A percentile compares a stretch with the other conserved stretches of the same genome.
phyloP scores from a whole-genome alignment of 2,888 invertebrate genomes.

The Tenodera sinensis region DNA sequence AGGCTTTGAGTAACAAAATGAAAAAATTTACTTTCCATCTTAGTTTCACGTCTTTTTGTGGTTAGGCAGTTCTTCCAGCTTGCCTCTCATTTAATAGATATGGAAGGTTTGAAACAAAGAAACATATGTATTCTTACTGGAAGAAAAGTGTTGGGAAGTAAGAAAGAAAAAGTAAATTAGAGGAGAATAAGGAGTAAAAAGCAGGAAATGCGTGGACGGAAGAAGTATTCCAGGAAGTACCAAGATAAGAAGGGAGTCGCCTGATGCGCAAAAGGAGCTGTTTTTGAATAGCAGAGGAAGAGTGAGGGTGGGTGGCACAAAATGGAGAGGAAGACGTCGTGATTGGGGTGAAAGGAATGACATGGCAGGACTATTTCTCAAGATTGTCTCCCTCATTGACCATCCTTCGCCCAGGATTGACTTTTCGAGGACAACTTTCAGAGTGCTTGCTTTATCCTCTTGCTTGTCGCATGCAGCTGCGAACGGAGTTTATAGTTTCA shows the following conservation, averaged over 20 bases:
- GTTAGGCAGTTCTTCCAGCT: too few relatives aligned
- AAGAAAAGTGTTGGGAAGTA: neutral
- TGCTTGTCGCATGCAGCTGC: too few relatives aligned
- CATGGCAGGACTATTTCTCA: conserved; percentile 2
- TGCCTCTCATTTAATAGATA: too few relatives aligned
- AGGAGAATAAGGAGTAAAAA: neutral
- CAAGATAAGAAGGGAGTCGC: neutral
- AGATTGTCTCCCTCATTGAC: neutral
- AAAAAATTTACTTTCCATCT: too few relatives aligned
- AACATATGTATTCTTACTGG: neutral
- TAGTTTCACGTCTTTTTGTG: too few relatives aligned
- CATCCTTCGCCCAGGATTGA: neutral
- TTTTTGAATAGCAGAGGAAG: neutral
- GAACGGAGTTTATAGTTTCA: too few relatives aligned
- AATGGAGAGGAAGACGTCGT: neutral
- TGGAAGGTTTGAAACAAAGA: neutral
- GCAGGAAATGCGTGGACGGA: neutral
- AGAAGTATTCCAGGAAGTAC: neutral
- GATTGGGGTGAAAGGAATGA: neutral
- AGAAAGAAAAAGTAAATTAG: too few relatives aligned
- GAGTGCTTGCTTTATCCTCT: neutral
- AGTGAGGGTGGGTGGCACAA: neutral
- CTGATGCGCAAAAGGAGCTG: neutral
- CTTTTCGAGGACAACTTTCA: neutral
- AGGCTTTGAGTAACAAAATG: too few relatives aligned